These are phyloP conservation scores for Mesorhabditis sp. DNA, from an alignment of 2,888 invertebrate genomes.

Conservation along the genomic window DNA sequence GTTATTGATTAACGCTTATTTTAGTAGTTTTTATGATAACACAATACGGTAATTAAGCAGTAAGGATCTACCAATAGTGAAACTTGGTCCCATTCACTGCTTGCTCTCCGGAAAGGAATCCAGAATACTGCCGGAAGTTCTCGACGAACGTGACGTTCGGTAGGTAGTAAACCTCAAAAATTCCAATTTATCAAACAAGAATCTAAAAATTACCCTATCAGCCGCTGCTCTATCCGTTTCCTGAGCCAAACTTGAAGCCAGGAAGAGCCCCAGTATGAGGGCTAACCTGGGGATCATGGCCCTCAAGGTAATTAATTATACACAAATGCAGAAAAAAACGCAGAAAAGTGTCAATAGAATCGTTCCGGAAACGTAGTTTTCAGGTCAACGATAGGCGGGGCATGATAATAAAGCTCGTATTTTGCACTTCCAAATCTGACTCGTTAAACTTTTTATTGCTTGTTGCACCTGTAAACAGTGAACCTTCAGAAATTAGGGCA, in stretches of 20 bases:
- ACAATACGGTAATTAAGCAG: not conserved
- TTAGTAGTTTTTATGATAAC: not conserved
- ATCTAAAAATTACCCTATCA: not conserved
- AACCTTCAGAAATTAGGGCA: too few relatives aligned
- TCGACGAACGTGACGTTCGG: conserved; percentile 44
- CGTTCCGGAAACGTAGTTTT: too few relatives aligned
- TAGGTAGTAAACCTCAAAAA: conserved; percentile 24
- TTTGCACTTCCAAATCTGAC: too few relatives aligned
- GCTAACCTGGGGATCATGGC: not conserved
- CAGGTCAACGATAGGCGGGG: too few relatives aligned
- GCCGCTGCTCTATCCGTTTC: not conserved
- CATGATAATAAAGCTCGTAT: too few relatives aligned
- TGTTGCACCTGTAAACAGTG: too few relatives aligned
- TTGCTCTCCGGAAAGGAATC: conserved; percentile 46
- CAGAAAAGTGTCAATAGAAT: too few relatives aligned
- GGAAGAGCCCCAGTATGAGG: not conserved
- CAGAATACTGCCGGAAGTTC: conserved; percentile 61
- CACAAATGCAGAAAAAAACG: too few relatives aligned
- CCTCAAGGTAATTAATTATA: too few relatives aligned
- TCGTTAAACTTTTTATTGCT: too few relatives aligned
- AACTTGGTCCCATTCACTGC: conserved; percentile 51
- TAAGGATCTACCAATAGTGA: conserved; percentile 59
- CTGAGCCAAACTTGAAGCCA: not conserved
- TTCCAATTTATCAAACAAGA: not conserved
- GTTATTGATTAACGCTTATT: not conserved